Base-by-base conservation (phyloP, 2,888 invertebrate genomes). In the Caenorhabditis parvicauda region DNA sequence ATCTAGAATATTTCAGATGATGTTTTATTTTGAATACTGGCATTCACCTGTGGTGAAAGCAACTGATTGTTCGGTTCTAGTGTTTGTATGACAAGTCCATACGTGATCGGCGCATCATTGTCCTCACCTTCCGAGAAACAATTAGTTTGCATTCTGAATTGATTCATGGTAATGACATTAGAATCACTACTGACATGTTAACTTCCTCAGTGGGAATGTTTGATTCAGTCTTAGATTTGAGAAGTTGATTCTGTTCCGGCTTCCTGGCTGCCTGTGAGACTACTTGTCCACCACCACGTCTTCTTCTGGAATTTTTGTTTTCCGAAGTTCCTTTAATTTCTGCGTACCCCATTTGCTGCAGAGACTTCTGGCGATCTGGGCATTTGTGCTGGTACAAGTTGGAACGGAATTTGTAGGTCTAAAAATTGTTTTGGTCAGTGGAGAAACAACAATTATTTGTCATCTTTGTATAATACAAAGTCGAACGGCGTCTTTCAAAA, bases 351-450 rank as follows among this genome's bases (percentile, higher is more conserved):
- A 37, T 47, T 14, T 64, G 70, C 29, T 66, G 67, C 39, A 66
- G 51, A 14, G 63, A 59, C 49, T 72, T 72, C 49, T 70, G 75
- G 9, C 79, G 54, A 19, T 79, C 79, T 5, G 78, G 79, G 51
- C 80, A 80, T 58, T 80, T 80, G 67, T 80, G 80, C 58, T 81
- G 81, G 58, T 81, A 81, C 47, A 81, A 68, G 53, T 81, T 81
- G 28, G 79, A 79, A 12, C 81, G 76, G 70, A 81, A 81, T 45
- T 79, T 79, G 71, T 78, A 81, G 1, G 80, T 78, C 74, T 77
- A 41, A 55, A 75, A 24, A n/a, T 3, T 37, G 12, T 14, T 22
- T 14, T n/a, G n/a, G n/a, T n/a, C n/a, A n/a, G n/a, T n/a, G n/a
- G n/a, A n/a, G n/a, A n/a, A n/a, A n/a, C n/a, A n/a, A n/a, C n/a